A percentile compares a stretch with the other conserved stretches of the same genome.
Conservation (phyloP, 1,140 invertebrate genomes). For the Polypedilum pembai region DNA sequence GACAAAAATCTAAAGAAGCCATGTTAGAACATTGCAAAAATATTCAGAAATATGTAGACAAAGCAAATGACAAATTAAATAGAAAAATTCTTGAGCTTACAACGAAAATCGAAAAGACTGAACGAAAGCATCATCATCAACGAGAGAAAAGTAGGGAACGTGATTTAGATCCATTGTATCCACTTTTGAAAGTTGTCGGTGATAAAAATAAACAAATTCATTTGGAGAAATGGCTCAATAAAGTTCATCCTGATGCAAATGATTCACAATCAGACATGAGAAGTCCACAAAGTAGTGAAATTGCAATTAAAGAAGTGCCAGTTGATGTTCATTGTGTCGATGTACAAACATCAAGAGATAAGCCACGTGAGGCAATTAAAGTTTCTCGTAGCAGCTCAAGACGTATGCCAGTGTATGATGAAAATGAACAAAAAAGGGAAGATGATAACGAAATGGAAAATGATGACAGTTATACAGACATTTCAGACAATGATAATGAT, state of each 20-base stretch:
- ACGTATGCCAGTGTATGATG: background rate
- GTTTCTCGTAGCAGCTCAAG: background rate
- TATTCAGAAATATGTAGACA: constrained; percentile 72
- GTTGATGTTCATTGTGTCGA: background rate
- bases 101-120: constrained; percentile 63
- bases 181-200: constrained; percentile 54
- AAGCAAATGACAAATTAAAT: constrained; percentile 69
- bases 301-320: background rate
- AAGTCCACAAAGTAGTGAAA: background rate
- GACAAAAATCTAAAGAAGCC: constrained; percentile 38
- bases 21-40: constrained; percentile 69
- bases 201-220: constrained; percentile 58
- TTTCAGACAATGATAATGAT: background rate
- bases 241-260: constrained; percentile 46
- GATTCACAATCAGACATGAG: background rate
- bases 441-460: background rate
- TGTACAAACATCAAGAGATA: background rate
- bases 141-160: background rate
- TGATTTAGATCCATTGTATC: constrained; percentile 36
- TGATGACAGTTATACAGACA: constrained; percentile 22
- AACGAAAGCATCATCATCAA: constrained; percentile 47
- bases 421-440: background rate
- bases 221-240: constrained; percentile 59
- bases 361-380: background rate
- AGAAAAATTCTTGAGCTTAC: constrained; percentile 76